Evolutionary conservation across 2,113 vertebrate genomes (phyloP).

Genomic region (Archilochus colubris): DNA sequence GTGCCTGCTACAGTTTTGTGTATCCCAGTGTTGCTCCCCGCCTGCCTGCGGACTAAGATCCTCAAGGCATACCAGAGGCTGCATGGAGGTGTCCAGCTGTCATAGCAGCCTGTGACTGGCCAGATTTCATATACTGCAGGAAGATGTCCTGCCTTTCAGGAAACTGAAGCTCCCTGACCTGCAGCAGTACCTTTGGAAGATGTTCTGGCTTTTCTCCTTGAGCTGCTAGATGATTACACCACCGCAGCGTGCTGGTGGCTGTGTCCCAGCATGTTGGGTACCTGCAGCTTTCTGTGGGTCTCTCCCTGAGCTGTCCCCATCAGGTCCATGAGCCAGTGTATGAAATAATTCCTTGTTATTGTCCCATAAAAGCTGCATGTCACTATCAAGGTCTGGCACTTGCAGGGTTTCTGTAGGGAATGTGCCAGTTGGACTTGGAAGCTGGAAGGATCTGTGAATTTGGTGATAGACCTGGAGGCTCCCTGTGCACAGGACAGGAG

Average conservation of each 20-base stretch:
- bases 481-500: neutral
- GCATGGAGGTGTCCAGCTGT: neutral
- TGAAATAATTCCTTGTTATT: neutral
- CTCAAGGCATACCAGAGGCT: neutral
- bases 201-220: constrained; percentile 4
- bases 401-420: neutral
- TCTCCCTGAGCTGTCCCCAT: fast-evolving
- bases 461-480: neutral
- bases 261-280: too few relatives aligned
- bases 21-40: neutral
- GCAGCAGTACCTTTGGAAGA: neutral
- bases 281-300: neutral
- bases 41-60: neutral
- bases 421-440: neutral
- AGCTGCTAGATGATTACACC: neutral
- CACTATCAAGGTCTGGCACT: neutral
- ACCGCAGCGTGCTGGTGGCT: neutral
- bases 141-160: neutral
- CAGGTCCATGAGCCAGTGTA: fast-evolving
- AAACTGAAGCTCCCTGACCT: neutral
- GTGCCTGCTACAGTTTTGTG: neutral
- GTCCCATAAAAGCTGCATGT: neutral
- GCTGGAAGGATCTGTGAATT: neutral
- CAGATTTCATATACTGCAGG: neutral
- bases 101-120: neutral